These are phyloP conservation scores for Lasioglossum lativentre DNA, from an alignment of 2,888 invertebrate species.

Conservation along the genomic window DNA sequence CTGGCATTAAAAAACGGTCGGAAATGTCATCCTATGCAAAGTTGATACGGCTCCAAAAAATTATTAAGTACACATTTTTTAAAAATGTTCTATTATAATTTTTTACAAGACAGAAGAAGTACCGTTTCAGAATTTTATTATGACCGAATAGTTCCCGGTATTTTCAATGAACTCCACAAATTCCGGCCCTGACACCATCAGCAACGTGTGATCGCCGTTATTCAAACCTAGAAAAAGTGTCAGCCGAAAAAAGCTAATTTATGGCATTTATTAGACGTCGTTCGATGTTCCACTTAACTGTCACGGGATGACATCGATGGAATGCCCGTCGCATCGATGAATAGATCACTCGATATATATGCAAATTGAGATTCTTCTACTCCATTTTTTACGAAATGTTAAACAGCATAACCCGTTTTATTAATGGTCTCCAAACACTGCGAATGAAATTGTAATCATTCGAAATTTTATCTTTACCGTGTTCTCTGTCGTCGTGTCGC, in stretches of 20 bases:
- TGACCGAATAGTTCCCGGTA: neutral
- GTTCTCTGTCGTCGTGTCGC: neutral
- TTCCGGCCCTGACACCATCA: neutral
- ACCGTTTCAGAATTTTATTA: neutral
- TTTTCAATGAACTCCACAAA: neutral
- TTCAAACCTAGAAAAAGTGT: neutral
- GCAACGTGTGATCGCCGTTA: neutral
- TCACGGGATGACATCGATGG: constrained; percentile 5
- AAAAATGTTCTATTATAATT: neutral
- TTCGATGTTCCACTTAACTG: neutral
- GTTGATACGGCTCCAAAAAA: neutral
- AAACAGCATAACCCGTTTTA: neutral
- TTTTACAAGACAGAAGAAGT: neutral
- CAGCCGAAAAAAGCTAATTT: neutral
- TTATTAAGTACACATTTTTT: neutral
- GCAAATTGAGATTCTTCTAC: neutral
- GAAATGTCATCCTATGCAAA: neutral
- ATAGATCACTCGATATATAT: neutral
- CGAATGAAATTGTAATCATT: neutral
- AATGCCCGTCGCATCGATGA: constrained; percentile 1
- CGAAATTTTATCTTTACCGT: neutral
- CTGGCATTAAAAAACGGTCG: neutral
- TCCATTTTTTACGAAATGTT: neutral
- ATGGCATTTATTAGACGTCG: neutral
- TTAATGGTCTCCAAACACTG: neutral